phyloP scores from a whole-genome alignment of 2,888 invertebrate genomes.

The Rotaria socialis region DNA sequence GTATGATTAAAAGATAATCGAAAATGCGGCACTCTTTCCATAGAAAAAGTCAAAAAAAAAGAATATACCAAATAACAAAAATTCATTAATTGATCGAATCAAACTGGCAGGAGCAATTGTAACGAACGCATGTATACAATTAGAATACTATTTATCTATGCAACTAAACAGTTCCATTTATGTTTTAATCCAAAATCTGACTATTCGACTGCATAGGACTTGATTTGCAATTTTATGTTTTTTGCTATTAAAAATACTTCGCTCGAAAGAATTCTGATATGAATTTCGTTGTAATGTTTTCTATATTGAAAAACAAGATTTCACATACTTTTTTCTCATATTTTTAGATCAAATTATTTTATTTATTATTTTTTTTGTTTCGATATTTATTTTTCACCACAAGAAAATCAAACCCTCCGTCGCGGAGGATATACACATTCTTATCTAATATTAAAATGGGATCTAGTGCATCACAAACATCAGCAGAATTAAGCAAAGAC shows the following conservation, averaged over 20 bases:
- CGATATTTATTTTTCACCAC: background rate
- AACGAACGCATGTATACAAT: background rate
- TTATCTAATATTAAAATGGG: background rate
- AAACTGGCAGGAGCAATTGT: background rate
- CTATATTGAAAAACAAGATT: background rate
- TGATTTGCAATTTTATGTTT: background rate
- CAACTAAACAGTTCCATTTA: background rate
- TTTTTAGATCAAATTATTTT: background rate
- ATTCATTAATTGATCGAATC: background rate
- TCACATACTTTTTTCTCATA: background rate
- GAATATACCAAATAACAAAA: background rate
- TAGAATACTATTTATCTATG: background rate
- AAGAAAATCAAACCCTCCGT: background rate
- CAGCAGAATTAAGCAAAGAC: slow-evolving; percentile 11
- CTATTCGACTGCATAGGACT: background rate
- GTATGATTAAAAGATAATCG: background rate
- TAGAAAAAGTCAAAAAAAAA: background rate
- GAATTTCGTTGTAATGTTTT: too few species aligned
- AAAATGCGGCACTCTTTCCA: background rate
- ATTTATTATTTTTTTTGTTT: background rate
- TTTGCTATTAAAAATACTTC: background rate
- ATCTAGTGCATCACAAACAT: background rate
- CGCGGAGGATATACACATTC: background rate
- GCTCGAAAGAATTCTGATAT: too few species aligned
- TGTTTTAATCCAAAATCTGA: background rate